A percentile compares a stretch with the other conserved stretches of the same genome.
Conservation (phyloP, 1,140 invertebrate genomes). For the Tachypleus tridentatus region DNA sequence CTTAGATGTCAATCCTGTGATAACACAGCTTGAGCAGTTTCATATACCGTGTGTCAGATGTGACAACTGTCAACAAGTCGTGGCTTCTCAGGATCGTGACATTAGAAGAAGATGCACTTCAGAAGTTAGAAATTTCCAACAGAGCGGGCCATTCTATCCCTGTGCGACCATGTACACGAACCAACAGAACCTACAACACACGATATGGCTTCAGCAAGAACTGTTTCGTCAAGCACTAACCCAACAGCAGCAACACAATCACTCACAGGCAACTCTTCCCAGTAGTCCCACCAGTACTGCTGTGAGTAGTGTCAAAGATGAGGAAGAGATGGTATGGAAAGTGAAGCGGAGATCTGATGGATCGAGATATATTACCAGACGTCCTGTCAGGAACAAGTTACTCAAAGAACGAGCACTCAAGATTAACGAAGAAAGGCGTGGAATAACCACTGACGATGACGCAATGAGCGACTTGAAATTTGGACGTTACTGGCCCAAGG, state of each 20-base stretch:
- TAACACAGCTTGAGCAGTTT: conserved; percentile 34
- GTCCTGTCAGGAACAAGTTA: conserved; percentile 53
- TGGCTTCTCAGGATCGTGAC: conserved; percentile 23
- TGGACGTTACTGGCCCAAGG: conserved; percentile 66
- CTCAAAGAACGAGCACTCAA: conserved; percentile 54
- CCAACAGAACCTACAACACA: conserved; percentile 54
- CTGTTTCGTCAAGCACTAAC: conserved; percentile 45
- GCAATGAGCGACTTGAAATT: conserved; percentile 66
- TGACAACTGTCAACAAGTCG: conserved; percentile 21
- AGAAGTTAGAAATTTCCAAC: conserved; percentile 8
- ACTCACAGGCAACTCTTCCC: conserved; percentile 8
- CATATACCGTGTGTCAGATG: conserved; percentile 29
- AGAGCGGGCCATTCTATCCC: conserved; percentile 27
- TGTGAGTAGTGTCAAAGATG: conserved; percentile 13
- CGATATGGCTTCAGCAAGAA: conserved; percentile 56
- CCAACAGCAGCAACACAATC: conserved; percentile 30
- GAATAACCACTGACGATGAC: conserved; percentile 68
- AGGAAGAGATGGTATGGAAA: conserved; percentile 56
- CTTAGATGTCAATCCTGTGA: conserved; percentile 48
- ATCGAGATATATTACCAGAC: conserved; percentile 59
- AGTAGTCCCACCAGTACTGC: conserved; percentile 8
- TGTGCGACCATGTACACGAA: conserved; percentile 58
- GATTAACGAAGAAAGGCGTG: conserved; percentile 53
- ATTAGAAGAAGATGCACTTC: conserved; percentile 6
- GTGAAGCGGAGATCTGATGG: conserved; percentile 65